These are phyloP conservation scores for Penelope pileata DNA, from an alignment of 2,113 vertebrate genomes.

Conservation along the genomic window DNA sequence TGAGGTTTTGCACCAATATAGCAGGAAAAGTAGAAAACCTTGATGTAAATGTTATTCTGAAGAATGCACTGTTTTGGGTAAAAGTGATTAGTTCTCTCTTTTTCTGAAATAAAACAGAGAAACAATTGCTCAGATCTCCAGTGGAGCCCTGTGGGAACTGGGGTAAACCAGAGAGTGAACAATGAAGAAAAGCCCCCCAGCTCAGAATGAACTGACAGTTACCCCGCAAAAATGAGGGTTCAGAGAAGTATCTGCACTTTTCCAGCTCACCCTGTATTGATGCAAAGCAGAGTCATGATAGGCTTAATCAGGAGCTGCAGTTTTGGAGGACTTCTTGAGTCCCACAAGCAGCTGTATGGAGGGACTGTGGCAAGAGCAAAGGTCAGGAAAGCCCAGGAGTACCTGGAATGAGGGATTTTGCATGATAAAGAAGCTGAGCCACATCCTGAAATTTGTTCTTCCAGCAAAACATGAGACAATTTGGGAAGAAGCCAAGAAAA, in stretches of 20 bases:
- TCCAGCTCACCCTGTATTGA: not conserved
- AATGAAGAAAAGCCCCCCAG: not conserved
- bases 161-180: not conserved
- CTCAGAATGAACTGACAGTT: not conserved
- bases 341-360: not conserved
- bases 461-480: not conserved
- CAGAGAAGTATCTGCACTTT: not conserved
- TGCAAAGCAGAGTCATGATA: not conserved
- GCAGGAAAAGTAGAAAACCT: not conserved
- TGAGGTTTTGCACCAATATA: not conserved
- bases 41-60: not conserved
- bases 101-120: not conserved
- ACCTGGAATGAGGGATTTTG: not conserved
- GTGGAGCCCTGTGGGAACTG: not conserved
- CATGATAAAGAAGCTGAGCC: not conserved
- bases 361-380: not conserved
- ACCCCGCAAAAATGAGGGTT: not conserved
- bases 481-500: not conserved
- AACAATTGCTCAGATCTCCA: not conserved
- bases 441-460: not conserved
- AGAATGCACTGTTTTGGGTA: not conserved
- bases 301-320: not conserved
- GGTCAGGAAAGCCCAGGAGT: not conserved
- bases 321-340: not conserved
- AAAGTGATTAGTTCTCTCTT: not conserved